Conservation (phyloP, 2,113 vertebrate species). For the Zosterops borbonicus region DNA sequence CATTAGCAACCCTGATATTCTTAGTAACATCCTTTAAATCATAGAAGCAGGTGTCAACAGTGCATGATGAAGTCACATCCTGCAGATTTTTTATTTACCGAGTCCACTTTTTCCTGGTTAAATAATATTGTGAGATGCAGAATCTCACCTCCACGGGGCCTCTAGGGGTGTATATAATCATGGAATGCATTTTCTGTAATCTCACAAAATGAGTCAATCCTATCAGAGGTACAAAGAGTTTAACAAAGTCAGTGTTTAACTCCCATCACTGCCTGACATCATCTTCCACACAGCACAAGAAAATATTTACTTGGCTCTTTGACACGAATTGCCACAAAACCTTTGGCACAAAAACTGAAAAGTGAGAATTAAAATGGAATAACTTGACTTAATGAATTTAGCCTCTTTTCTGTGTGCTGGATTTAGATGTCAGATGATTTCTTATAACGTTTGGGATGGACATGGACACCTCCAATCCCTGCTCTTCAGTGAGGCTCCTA, state of each 20-base stretch:
- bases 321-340: not conserved
- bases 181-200: constrained; percentile 32
- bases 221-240: not conserved
- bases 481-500: not conserved
- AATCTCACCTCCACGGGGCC: constrained; percentile 16
- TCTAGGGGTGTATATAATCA: not conserved
- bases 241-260: not conserved
- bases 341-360: not conserved
- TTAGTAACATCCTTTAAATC: constrained; percentile 60
- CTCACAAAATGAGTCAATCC: constrained; percentile 23
- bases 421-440: not conserved
- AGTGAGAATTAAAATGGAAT: not conserved
- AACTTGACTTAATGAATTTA: not conserved
- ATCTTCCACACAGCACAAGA: not conserved
- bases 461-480: not conserved
- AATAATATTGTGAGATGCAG: constrained; percentile 19
- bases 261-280: constrained; percentile 35
- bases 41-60: constrained; percentile 34
- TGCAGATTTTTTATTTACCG: constrained; percentile 44
- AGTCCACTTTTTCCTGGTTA: not conserved
- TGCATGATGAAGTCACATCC: constrained; percentile 44
- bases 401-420: not conserved
- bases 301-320: constrained; percentile 36
- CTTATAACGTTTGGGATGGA: fast-evolving
- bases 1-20: constrained; percentile 43